Conservation (phyloP, 2,113 vertebrate genomes). For the Paedocypris sp. region DNA sequence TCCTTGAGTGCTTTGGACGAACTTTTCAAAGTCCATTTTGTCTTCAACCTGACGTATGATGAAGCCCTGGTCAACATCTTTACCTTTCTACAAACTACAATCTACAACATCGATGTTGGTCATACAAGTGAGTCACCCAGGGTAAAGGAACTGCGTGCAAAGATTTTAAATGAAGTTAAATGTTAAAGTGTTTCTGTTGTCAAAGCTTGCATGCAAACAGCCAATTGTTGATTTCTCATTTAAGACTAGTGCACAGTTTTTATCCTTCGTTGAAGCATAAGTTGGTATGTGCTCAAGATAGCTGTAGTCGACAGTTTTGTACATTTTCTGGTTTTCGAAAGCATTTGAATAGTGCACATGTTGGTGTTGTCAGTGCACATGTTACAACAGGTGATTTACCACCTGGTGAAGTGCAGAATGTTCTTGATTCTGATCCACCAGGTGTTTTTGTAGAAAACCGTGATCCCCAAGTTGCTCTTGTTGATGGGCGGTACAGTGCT, state of each 20-base stretch:
- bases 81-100: constrained; percentile 33
- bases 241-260: constrained; percentile 23
- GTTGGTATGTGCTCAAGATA: constrained; percentile 18
- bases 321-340: constrained; percentile 12
- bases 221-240: constrained; percentile 17
- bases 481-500: too few relatives aligned
- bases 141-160: constrained; percentile 14
- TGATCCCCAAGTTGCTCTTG: too few relatives aligned
- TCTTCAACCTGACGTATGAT: constrained; percentile 34
- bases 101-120: constrained; percentile 30
- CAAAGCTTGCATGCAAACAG: neutral
- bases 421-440: neutral
- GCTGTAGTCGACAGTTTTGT: constrained; percentile 13
- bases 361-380: neutral
- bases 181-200: constrained; percentile 26
- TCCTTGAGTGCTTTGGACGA: constrained; percentile 22
- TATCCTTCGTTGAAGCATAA: constrained; percentile 19
- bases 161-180: neutral
- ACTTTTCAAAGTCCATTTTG: constrained; percentile 29
- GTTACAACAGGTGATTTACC: too few relatives aligned
- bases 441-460: neutral
- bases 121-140: constrained; percentile 26
- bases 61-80: constrained; percentile 9
- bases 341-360: constrained; percentile 17
- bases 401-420: neutral